A percentile compares a stretch with the other conserved stretches of the same genome.
Evolutionary conservation across 1,140 invertebrate species (phyloP).

Genomic region (Drosophila bifasciata): DNA sequence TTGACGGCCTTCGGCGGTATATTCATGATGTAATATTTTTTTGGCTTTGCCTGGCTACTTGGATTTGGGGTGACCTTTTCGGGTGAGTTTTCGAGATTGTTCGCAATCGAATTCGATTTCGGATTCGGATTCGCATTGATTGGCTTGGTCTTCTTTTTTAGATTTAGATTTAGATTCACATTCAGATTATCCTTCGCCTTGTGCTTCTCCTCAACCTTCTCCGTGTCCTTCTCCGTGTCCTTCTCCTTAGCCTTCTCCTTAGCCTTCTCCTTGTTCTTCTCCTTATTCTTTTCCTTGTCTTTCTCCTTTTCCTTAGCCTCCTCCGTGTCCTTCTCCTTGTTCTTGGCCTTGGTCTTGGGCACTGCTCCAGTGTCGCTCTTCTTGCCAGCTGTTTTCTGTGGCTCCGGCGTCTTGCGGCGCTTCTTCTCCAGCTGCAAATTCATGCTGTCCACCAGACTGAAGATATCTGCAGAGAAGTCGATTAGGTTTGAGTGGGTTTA

Average conservation of each 20-base stretch:
- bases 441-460: constrained; percentile 39
- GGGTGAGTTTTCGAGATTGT: no score
- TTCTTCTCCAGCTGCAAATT: constrained; percentile 24
- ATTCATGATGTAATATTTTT: no score
- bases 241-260: constrained; percentile 22
- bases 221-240: not conserved
- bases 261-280: not conserved
- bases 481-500: no score
- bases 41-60: no score
- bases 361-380: constrained; percentile 25
- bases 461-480: constrained; percentile 34
- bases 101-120: no score
- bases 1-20: no score
- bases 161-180: not conserved
- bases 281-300: constrained; percentile 28
- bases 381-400: not conserved
- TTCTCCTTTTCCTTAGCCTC: not conserved
- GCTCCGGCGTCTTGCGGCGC: not conserved
- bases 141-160: no score
- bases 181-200: not conserved
- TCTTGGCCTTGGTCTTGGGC: constrained; percentile 25
- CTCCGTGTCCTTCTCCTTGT: not conserved
- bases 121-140: no score
- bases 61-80: no score
- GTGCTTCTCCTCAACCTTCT: no score